Evolutionary conservation across 35 echinoderm and acorn worm genomes (phyloP).

Genomic region (Holothuria glaberrima): DNA sequence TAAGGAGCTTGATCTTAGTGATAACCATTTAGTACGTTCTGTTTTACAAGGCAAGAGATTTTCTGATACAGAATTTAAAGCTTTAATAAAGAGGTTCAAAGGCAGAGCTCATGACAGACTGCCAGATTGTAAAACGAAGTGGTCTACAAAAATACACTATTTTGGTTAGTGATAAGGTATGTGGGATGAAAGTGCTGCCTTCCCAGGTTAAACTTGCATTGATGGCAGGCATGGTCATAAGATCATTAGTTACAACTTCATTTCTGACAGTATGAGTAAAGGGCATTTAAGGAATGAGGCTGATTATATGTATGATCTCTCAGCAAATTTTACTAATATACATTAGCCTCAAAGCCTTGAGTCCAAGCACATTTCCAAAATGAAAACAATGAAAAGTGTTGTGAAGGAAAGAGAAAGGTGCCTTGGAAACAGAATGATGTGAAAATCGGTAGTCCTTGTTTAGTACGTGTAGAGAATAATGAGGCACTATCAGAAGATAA

Average conservation of each 20-base stretch:
- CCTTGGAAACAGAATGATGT: no score
- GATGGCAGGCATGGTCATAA: background rate
- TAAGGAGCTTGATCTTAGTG: background rate
- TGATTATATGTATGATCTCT: no score
- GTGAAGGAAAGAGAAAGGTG: background rate
- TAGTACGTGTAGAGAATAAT: no score
- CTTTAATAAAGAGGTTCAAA: background rate
- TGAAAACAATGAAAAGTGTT: background rate
- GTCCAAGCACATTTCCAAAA: background rate
- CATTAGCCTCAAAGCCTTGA: background rate
- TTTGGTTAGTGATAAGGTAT: constrained; percentile 2
- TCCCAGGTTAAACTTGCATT: background rate
- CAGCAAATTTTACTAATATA: background rate
- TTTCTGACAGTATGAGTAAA: background rate
- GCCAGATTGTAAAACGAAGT: background rate
- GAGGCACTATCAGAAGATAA: no score
- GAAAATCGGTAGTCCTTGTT: no score
- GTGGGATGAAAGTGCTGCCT: background rate
- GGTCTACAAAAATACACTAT: background rate
- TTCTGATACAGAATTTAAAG: background rate
- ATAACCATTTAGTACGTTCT: background rate
- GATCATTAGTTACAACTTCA: background rate
- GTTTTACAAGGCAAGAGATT: constrained; percentile 16
- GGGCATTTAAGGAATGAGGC: background rate
- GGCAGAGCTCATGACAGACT: constrained; percentile 1